A percentile compares a stretch with the other conserved stretches of the same genome.
Conservation (phyloP, 1,140 invertebrate genomes). For the Drosophila micromelanica region DNA sequence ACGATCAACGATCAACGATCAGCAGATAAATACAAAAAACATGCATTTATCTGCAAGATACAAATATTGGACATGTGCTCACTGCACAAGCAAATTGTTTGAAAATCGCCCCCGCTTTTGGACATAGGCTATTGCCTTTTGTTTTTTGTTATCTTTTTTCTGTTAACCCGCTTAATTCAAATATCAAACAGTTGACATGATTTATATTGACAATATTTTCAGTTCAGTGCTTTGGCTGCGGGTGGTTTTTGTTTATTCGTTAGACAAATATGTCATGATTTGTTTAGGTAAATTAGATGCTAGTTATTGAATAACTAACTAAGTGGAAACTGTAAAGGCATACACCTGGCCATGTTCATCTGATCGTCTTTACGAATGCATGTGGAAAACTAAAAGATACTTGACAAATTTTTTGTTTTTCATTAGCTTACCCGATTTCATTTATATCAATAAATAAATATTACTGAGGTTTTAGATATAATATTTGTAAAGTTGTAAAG, state of each 20-base stretch:
- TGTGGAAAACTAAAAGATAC: no score
- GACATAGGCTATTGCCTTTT: conserved; percentile 2
- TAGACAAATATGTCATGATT: conserved; percentile 50
- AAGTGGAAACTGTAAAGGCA: no score
- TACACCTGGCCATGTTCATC: no score
- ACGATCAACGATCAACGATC: neutral
- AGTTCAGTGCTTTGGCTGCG: conserved; percentile 14
- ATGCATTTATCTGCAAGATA: conserved; percentile 48
- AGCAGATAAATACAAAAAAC: conserved; percentile 37
- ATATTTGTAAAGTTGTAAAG: no score
- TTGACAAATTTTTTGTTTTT: no score
- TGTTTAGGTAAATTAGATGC: conserved; percentile 38
- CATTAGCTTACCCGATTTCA: no score
- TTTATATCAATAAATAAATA: no score
- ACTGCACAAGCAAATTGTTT: conserved; percentile 53
- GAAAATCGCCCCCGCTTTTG: neutral
- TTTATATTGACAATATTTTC: conserved; percentile 60
- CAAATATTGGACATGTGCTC: conserved; percentile 59
- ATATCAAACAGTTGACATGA: conserved; percentile 54
- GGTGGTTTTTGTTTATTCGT: conserved; percentile 4
- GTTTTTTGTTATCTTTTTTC: conserved; percentile 9
- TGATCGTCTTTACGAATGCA: no score
- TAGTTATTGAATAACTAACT: conserved; percentile 8
- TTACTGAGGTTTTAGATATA: no score
- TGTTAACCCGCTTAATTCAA: conserved; percentile 9